These are phyloP conservation scores for Acanthosoma haemorrhoidale DNA, from an alignment of 2,888 invertebrate species.

Conservation along the genomic window DNA sequence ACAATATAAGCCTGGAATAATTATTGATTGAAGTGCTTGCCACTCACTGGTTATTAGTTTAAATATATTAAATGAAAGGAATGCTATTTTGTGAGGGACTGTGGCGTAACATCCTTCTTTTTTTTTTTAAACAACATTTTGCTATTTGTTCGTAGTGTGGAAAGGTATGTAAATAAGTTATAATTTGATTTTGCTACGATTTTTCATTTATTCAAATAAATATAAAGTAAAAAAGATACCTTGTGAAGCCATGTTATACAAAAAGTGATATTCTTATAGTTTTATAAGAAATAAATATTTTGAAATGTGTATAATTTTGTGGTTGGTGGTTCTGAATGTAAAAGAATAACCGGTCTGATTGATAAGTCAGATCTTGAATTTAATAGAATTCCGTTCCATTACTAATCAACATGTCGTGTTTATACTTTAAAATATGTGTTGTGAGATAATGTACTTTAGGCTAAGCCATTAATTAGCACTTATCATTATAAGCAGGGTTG, in stretches of 20 bases:
- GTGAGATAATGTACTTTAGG: constrained; percentile 25
- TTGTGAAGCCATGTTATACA: constrained; percentile 23
- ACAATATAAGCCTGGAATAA: background rate
- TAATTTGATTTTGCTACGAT: background rate
- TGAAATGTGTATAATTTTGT: constrained; percentile 21
- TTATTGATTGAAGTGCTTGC: background rate
- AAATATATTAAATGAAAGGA: background rate
- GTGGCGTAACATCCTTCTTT: background rate
- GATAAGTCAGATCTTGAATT: constrained; percentile 22
- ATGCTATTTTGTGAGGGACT: background rate
- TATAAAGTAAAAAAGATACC: background rate
- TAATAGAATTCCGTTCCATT: constrained; percentile 29
- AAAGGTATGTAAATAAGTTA: background rate
- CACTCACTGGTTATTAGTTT: background rate
- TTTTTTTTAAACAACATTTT: background rate
- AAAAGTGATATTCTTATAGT: constrained; percentile 35
- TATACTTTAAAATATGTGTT: constrained; percentile 29
- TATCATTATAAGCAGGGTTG: constrained; percentile 24
- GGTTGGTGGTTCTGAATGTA: constrained; percentile 21
- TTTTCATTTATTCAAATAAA: background rate
- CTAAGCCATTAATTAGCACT: constrained; percentile 26
- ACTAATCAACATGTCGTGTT: constrained; percentile 28
- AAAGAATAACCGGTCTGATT: constrained; percentile 21
- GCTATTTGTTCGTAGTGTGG: background rate
- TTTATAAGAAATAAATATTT: constrained; percentile 30